Conservation (phyloP, 2,113 vertebrate species). For the Cercocebus atys region DNA sequence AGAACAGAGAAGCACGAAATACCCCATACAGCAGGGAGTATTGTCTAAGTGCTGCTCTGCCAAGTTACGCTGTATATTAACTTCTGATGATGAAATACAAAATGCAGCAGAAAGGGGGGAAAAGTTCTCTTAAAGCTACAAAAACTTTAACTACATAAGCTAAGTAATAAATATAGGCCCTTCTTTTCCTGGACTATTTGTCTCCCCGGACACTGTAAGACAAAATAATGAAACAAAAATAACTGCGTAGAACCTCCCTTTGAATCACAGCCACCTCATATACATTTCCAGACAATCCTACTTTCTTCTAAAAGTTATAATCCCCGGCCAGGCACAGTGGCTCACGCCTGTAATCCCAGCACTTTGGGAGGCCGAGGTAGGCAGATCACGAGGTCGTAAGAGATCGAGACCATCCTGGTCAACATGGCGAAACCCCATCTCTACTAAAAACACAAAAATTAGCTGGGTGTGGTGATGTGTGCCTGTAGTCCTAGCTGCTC, state of each 20-base stretch:
- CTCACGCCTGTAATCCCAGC: too few species aligned
- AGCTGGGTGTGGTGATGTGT: too few species aligned
- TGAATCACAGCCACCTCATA: not conserved
- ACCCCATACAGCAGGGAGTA: not conserved
- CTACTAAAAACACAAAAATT: too few species aligned
- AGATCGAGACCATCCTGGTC: too few species aligned
- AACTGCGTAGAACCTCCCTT: not conserved
- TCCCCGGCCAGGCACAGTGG: not conserved
- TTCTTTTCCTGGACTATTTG: not conserved
- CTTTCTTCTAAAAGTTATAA: slow-evolving; percentile 19
- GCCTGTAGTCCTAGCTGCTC: too few species aligned
- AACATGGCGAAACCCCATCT: too few species aligned
- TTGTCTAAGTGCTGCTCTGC: not conserved
- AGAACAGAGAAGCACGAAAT: not conserved
- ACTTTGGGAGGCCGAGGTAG: too few species aligned
- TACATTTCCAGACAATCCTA: not conserved
- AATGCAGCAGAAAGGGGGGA: not conserved
- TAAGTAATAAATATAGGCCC: not conserved
- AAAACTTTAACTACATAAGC: not conserved
- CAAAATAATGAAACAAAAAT: slow-evolving; percentile 40
- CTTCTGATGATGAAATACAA: not conserved
- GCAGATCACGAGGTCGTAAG: too few species aligned
- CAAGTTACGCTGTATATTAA: not conserved
- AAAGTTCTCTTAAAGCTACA: not conserved
- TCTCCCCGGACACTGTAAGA: not conserved